Conservation (phyloP, 2,113 vertebrate genomes). For the Scolopax mira region DNA sequence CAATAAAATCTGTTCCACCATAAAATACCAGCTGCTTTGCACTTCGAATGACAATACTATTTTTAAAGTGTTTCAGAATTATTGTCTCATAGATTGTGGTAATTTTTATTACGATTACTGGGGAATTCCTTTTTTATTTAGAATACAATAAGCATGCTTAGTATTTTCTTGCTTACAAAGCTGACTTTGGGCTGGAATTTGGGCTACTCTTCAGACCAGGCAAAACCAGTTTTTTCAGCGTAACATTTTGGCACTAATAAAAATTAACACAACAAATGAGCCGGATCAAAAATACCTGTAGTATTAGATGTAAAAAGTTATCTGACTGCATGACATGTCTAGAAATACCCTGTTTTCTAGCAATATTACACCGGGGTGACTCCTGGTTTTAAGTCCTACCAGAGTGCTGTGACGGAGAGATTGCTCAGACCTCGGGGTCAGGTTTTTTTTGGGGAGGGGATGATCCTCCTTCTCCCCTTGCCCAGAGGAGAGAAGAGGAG, state of each 20-base stretch:
- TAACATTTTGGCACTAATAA: neutral
- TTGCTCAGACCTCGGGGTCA: neutral
- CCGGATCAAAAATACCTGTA: neutral
- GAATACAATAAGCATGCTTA: neutral
- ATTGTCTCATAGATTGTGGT: neutral
- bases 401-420: neutral
- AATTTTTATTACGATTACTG: neutral
- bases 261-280: neutral
- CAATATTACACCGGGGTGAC: neutral
- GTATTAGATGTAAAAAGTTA: neutral
- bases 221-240: neutral
- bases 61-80: conserved; percentile 30
- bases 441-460: neutral
- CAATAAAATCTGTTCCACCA: conserved; percentile 45
- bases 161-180: neutral
- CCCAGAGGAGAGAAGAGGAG: neutral
- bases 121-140: neutral
- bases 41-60: conserved; percentile 1
- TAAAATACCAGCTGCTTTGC: conserved; percentile 43
- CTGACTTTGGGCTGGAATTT: neutral
- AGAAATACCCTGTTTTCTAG: neutral
- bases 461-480: neutral
- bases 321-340: neutral
- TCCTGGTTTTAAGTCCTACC: neutral
- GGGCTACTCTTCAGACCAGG: neutral